Evolutionary conservation across 2,888 invertebrate genomes (phyloP).

Genomic region (Eupithecia pulchellata): DNA sequence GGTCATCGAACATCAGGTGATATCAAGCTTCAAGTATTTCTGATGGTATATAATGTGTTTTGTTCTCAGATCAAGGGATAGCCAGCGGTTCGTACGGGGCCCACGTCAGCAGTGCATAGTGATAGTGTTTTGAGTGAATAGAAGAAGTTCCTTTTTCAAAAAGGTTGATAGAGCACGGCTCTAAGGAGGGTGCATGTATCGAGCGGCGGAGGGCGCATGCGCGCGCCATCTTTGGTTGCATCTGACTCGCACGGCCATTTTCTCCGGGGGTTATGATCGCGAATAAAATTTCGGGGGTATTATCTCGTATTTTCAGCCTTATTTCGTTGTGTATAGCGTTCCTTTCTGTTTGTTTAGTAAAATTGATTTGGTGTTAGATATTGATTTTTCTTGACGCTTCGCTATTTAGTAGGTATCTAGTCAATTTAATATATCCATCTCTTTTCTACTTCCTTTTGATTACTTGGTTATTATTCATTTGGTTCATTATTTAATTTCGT

Average conservation of each 20-base stretch:
- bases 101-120: conserved; percentile 21
- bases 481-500: conserved; percentile 4
- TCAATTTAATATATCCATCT: conserved; percentile 20
- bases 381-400: not conserved
- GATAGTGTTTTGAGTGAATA: conserved; percentile 36
- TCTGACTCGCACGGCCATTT: conserved; percentile 71
- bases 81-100: not conserved
- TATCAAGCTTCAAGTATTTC: not conserved
- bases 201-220: conserved; percentile 80
- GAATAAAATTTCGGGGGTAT: conserved; percentile 51
- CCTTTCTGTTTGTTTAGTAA: conserved; percentile 17
- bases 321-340: conserved; percentile 18
- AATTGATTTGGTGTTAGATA: no score
- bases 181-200: conserved; percentile 78
- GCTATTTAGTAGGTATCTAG: conserved; percentile 6
- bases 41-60: conserved; percentile 21
- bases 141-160: conserved; percentile 18
- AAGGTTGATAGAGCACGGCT: conserved; percentile 61
- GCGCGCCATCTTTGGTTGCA: conserved; percentile 76
- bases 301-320: conserved; percentile 39
- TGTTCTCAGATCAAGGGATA: conserved; percentile 38
- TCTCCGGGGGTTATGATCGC: conserved; percentile 64
- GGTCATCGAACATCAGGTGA: conserved; percentile 12
- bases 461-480: not conserved
- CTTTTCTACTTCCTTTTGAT: conserved; percentile 5